Percentiles rank a stretch among this genome's conserved stretches.
Evolutionary conservation across 2,113 vertebrate genomes (phyloP).

Genomic region (Eclectus roratus): DNA sequence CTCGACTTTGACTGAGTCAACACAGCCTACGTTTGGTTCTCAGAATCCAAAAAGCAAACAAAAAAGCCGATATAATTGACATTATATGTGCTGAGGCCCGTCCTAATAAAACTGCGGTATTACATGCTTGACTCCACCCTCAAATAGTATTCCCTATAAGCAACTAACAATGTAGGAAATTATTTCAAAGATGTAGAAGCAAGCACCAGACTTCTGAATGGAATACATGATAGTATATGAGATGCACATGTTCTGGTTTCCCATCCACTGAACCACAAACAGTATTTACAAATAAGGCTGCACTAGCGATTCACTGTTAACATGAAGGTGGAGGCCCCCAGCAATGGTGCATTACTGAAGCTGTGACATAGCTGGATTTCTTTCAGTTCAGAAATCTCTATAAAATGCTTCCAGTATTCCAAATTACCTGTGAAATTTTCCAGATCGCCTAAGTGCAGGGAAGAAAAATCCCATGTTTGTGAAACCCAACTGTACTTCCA

Average conservation of each 20-base stretch:
- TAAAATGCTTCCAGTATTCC: neutral
- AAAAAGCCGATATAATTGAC: neutral
- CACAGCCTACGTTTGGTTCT: neutral
- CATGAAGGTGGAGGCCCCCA: neutral
- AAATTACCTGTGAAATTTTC: neutral
- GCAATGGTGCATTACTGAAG: neutral
- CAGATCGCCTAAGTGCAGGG: neutral
- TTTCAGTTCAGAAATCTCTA: neutral
- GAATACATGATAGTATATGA: neutral
- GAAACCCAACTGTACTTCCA: neutral
- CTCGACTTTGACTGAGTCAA: neutral
- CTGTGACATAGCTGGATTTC: neutral
- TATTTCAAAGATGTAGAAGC: neutral
- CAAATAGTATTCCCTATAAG: fast-evolving
- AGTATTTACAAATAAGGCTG: neutral
- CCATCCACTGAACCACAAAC: neutral
- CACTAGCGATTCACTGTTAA: neutral
- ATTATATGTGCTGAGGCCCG: neutral
- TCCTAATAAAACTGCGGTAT: neutral
- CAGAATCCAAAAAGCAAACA: neutral
- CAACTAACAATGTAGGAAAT: neutral
- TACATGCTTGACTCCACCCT: neutral
- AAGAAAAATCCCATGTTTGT: neutral
- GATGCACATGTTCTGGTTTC: neutral
- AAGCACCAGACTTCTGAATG: neutral